phyloP scores from a whole-genome alignment of 2,888 invertebrate genomes.

The Dicroscelio sp. region DNA sequence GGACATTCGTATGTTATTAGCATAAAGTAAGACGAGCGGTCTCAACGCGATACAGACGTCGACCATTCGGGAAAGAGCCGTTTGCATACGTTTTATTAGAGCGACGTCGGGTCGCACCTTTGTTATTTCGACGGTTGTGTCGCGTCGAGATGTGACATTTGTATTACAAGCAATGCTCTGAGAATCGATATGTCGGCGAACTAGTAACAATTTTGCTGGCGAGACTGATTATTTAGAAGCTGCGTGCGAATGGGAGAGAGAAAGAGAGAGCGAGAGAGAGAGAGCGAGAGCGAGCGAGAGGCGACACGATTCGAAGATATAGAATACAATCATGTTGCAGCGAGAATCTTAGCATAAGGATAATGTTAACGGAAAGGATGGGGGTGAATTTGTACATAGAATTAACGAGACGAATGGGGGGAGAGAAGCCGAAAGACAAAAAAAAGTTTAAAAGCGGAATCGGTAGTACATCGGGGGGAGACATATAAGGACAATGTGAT shows the following conservation, averaged over 20 bases:
- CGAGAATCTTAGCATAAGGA: conserved; percentile 73
- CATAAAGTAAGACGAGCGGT: conserved; percentile 71
- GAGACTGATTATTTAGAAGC: conserved; percentile 80
- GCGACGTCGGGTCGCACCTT: conserved; percentile 23
- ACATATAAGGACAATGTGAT: conserved; percentile 91
- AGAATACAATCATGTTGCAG: conserved; percentile 76
- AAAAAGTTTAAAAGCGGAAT: conserved; percentile 63
- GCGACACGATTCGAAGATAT: conserved; percentile 63
- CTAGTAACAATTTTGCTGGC: conserved; percentile 75
- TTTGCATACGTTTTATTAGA: conserved; percentile 63
- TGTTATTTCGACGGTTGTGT: conserved; percentile 57
- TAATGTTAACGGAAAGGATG: conserved; percentile 38
- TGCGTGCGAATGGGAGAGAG: conserved; percentile 53
- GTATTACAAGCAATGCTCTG: conserved; percentile 80
- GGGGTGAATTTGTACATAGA: conserved; percentile 68
- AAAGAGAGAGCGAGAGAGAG: too few relatives aligned
- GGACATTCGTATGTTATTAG: conserved; percentile 77
- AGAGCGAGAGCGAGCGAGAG: too few relatives aligned
- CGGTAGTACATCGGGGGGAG: conserved; percentile 61
- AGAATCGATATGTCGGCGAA: conserved; percentile 78
- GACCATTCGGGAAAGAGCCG: conserved; percentile 13
- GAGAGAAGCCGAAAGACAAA: background rate
- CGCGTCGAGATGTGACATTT: conserved; percentile 59
- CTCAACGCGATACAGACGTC: conserved; percentile 52
- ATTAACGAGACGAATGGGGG: conserved; percentile 10